These are phyloP conservation scores for Diglossa cyanea DNA, from an alignment of 2,797 vertebrate genomes.

Conservation along the genomic window DNA sequence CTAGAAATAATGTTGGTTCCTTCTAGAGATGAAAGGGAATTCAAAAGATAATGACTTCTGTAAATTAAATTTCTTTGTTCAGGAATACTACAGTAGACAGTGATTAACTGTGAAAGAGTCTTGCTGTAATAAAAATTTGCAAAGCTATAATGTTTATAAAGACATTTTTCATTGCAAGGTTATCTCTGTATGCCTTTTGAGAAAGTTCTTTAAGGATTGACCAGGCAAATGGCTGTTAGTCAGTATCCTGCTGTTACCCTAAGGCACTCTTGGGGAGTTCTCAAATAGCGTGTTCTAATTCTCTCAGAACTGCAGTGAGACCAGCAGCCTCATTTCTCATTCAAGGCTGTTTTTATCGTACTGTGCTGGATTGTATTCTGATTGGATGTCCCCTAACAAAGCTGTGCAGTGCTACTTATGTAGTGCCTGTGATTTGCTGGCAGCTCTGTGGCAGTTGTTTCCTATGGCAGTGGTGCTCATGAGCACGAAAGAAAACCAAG, in stretches of 20 bases:
- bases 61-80: constrained; percentile 7
- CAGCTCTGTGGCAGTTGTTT: background rate
- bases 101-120: background rate
- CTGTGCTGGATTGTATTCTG: constrained; percentile 32
- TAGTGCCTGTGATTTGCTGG: background rate
- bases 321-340: constrained; percentile 53
- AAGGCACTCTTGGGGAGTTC: background rate
- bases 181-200: background rate
- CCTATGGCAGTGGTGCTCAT: background rate
- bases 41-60: constrained; percentile 37
- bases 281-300: constrained; percentile 38
- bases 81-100: background rate
- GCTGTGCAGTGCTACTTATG: background rate
- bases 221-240: constrained; percentile 7
- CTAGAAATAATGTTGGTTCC: background rate
- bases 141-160: constrained; percentile 34
- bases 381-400: constrained; percentile 37
- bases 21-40: constrained; percentile 31
- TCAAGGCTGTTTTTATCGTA: constrained; percentile 52
- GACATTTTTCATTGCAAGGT: constrained; percentile 33
- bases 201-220: background rate
- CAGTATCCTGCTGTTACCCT: constrained; percentile 27
- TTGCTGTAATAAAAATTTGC: constrained; percentile 16
- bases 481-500: background rate
- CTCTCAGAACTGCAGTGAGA: constrained; percentile 30